Evolutionary conservation across 2,888 invertebrate genomes (phyloP), one percentile per base, ranked within the genome.

Genomic region (Pollenia labialis): DNA sequence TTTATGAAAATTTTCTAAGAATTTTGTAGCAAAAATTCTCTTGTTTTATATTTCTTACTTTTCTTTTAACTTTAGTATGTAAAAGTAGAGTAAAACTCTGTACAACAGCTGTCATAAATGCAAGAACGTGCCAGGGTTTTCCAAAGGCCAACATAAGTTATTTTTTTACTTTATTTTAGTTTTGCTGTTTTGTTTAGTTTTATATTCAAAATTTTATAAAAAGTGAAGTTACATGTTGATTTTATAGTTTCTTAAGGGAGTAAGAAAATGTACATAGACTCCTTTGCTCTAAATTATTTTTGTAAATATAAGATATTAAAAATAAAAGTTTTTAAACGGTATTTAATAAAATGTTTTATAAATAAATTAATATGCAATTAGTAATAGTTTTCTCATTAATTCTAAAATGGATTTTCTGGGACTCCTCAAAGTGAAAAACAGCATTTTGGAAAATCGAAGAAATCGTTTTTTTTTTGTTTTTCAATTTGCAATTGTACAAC

Each of bases 81-180:
- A 16, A n/a, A 46, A 23, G 23, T 52, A 14, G 7, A 48, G 16
- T 8, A 18, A 68, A 40, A 69, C 54, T 82, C 46, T 8, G 1
- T 48, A 52, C 18, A 75, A 48, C 83, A 84, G 83, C 83, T 84
- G 84, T 46, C 72, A 60, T 72, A 60, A 79, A 72, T 79, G 72
- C 42, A 40, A n/a, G 58, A 74, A 74, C 84, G 84, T 84, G 84
- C 44, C 50, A 72, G 66, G 71, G 44, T 18, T 68, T 52, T 46
- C 40, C 40, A 60, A 68, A 68, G 72, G 46, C 46, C 52, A 84
- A 62, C n/a, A 9, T 8, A 66, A 48, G 10, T 32, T 62, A 23
- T 48, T 62, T 42, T 42, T 44, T 4, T 56, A 32, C 23, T 60
- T 75, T 14, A 62, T 71, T 42, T 11, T 77, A 23, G 18, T 46